Percentiles rank a stretch among this genome's conserved stretches.
Conservation (phyloP, 1,140 invertebrate genomes). For the Hetaerina americana region DNA sequence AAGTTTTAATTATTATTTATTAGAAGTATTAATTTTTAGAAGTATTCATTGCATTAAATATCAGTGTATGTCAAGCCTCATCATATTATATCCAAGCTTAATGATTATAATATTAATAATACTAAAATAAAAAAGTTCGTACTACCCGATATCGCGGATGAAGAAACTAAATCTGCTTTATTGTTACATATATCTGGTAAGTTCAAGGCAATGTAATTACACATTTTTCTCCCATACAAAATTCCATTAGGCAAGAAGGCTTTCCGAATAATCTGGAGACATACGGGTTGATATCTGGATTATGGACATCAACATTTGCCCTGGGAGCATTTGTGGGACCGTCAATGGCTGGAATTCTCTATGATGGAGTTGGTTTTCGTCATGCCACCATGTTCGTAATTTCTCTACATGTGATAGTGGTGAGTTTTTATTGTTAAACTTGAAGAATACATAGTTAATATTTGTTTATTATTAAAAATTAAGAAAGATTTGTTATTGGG, state of each 20-base stretch:
- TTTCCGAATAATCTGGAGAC: constrained; percentile 69
- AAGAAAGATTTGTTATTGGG: constrained; percentile 13
- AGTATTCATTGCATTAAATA: no score
- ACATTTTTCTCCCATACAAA: constrained; percentile 6
- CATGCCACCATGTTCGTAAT: constrained; percentile 59
- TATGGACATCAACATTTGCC: constrained; percentile 77
- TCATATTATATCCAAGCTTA: no score
- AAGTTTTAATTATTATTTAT: no score
- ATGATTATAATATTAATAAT: no score
- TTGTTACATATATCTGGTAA: no score
- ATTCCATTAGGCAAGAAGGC: constrained; percentile 43
- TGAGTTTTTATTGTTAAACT: constrained; percentile 32
- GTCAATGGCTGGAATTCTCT: constrained; percentile 58
- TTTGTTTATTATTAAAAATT: constrained; percentile 15
- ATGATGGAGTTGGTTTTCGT: constrained; percentile 57
- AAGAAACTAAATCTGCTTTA: no score
- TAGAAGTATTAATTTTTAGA: no score
- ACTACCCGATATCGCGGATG: no score
- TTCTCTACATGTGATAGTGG: constrained; percentile 46
- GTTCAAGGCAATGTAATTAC: no score
- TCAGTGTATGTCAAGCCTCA: no score
- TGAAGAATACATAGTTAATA: constrained; percentile 30
- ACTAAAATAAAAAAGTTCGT: no score
- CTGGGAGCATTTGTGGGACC: constrained; percentile 74
- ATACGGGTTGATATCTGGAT: constrained; percentile 66